Base-by-base conservation (phyloP, 2,888 invertebrate species). In the Catocala fraxini region DNA sequence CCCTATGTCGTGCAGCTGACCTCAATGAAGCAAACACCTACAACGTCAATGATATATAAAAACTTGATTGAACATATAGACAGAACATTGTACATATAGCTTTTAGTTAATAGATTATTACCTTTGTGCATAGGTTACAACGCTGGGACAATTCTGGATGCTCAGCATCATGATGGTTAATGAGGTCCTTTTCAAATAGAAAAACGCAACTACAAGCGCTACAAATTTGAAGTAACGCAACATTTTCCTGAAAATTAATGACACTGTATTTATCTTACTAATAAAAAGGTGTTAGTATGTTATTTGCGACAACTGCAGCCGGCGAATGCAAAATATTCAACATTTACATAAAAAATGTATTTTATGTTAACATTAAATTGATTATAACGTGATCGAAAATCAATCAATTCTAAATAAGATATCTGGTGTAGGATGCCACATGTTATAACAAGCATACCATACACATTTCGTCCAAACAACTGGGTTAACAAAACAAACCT, bases 81-180 rank as follows among this genome's bases (percentile, higher is more conserved):
- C 9, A 41, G 6, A 4, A 12, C 6, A 33, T 3, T 48, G 33
- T 10, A 11, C 9, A 5, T 13, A 25, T 11, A 13, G 10, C 5
- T 48, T 9, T 10, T 52, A 3, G 1, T n/a, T 45, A 11, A 11
- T 42, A 35, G 12, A 41, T 6, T 13, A 47, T 12, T 73, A 94
- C 94, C 87, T 94, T 95, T 25, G 89, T 85, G 75, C 96, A 96
- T 25, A 91, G 85, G 39, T 89, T 89, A 71, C 96, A 96, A 41
- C 94, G 89, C 42, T 91, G 82, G 0, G 94, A 94, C 6, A 94
- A 82, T 66, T 95, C 92, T 0, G 95, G 95, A 57, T 95, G 94
- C 10, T 91, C 89, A 5, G 73, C 68, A 62, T 91, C 91, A 52
- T 89, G 87, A 65, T 95, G 95, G 35, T 73, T 80, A 34, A 82